Conservation (phyloP, 1,140 invertebrate species). For the Euglossa dilemma region DNA sequence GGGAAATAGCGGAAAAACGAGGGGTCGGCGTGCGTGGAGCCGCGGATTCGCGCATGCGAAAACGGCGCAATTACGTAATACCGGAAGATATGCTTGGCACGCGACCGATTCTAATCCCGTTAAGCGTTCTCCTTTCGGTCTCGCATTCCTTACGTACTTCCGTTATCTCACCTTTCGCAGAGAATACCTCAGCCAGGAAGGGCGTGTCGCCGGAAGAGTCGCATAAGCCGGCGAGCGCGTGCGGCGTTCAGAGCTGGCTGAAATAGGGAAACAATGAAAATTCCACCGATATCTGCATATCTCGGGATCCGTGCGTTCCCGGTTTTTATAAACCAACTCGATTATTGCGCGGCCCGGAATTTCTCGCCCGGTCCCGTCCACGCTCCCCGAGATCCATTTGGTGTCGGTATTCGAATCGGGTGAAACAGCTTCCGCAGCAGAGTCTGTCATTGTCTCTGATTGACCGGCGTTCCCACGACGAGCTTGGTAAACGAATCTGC, state of each 20-base stretch:
- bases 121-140: constrained; percentile 59
- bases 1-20: too few species aligned
- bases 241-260: background rate
- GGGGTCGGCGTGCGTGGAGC: background rate
- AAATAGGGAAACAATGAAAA: constrained; percentile 54
- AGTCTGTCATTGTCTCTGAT: background rate
- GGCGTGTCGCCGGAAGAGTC: constrained; percentile 37
- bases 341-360: background rate
- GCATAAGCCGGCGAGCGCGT: constrained; percentile 13
- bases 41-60: constrained; percentile 3
- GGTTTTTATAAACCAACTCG: constrained; percentile 31
- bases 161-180: constrained; percentile 61
- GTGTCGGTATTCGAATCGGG: background rate
- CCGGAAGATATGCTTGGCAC: constrained; percentile 63
- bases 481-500: too few species aligned
- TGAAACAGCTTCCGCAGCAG: background rate
- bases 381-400: background rate
- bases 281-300: constrained; percentile 54
- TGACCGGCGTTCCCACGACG: background rate
- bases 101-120: constrained; percentile 68
- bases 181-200: constrained; percentile 4
- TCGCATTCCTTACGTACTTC: constrained; percentile 60
- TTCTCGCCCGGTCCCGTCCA: background rate
- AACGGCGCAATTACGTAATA: constrained; percentile 65
- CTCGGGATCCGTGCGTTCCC: constrained; percentile 7